These are phyloP conservation scores for Ichneumon xanthorius DNA, from an alignment of 2,888 invertebrate species.

Conservation along the genomic window DNA sequence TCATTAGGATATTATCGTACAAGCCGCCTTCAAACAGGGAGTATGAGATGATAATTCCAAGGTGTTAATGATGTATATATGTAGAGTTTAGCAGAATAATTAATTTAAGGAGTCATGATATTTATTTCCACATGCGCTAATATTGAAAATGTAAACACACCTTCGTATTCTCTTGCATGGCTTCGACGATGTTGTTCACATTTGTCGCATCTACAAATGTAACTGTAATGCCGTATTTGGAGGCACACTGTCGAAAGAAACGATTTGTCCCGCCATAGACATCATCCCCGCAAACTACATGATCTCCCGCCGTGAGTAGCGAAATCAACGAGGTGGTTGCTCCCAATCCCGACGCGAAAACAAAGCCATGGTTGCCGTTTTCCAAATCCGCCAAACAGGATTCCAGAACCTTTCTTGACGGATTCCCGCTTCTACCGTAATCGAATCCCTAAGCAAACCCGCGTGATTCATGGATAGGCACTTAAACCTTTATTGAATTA, in stretches of 20 bases:
- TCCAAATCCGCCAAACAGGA: slow-evolving; percentile 96
- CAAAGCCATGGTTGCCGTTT: slow-evolving; percentile 92
- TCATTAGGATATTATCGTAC: slow-evolving; percentile 9
- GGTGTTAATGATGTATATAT: background rate
- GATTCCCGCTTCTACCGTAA: slow-evolving; percentile 97
- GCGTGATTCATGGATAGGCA: slow-evolving; percentile 1
- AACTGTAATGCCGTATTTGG: slow-evolving; percentile 90
- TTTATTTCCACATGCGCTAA: background rate
- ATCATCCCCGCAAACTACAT: slow-evolving; percentile 96
- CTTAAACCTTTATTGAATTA: background rate
- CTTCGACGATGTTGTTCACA: slow-evolving; percentile 88
- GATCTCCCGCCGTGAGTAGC: slow-evolving; percentile 94
- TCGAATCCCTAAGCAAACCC: slow-evolving; percentile 90
- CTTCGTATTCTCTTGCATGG: slow-evolving; percentile 94
- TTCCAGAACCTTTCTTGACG: slow-evolving; percentile 95
- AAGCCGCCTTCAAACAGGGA: background rate
- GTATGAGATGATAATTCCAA: background rate
- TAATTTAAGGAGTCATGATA: background rate
- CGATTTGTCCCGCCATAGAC: slow-evolving; percentile 97
- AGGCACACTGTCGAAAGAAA: slow-evolving; percentile 87
- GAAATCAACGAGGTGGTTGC: slow-evolving; percentile 92
- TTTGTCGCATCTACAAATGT: slow-evolving; percentile 93
- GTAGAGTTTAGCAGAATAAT: background rate
- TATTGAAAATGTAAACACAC: slow-evolving; percentile 83
- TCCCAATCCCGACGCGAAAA: slow-evolving; percentile 96